These are phyloP conservation scores for Dermolepida albohirtum DNA, from an alignment of 2,888 invertebrate genomes.

Conservation along the genomic window DNA sequence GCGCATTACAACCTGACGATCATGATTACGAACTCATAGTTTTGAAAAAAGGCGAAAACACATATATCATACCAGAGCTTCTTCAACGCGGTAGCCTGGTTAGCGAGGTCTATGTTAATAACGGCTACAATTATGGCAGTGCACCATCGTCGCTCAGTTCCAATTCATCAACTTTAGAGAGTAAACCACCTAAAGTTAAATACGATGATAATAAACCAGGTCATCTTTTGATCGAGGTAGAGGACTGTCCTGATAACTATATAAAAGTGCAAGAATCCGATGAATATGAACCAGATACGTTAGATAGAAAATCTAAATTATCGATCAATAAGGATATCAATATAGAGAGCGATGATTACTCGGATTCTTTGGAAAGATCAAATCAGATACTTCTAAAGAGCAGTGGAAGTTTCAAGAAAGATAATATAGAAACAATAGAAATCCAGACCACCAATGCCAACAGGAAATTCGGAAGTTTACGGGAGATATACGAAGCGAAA, in stretches of 20 bases:
- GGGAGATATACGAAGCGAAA: conserved; percentile 80
- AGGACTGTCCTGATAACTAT: conserved; percentile 83
- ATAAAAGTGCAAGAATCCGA: conserved; percentile 83
- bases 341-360: conserved; percentile 56
- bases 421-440: conserved; percentile 52
- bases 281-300: conserved; percentile 86
- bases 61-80: conserved; percentile 63
- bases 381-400: conserved; percentile 74
- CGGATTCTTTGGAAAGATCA: conserved; percentile 70
- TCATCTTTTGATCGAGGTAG: conserved; percentile 85
- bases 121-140: conserved; percentile 76
- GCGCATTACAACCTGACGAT: conserved; percentile 56
- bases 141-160: conserved; percentile 68
- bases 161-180: conserved; percentile 68
- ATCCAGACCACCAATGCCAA: conserved; percentile 57
- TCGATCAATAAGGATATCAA: conserved; percentile 54
- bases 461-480: conserved; percentile 75
- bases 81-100: conserved; percentile 69
- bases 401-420: conserved; percentile 78
- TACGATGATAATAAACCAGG: conserved; percentile 78
- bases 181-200: conserved; percentile 58
- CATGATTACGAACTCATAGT: conserved; percentile 67
- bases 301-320: conserved; percentile 80
- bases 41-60: conserved; percentile 54
- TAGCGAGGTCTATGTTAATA: conserved; percentile 84